phyloP scores from a whole-genome alignment of 2,888 invertebrate genomes.

The Plemyria rubiginata region DNA sequence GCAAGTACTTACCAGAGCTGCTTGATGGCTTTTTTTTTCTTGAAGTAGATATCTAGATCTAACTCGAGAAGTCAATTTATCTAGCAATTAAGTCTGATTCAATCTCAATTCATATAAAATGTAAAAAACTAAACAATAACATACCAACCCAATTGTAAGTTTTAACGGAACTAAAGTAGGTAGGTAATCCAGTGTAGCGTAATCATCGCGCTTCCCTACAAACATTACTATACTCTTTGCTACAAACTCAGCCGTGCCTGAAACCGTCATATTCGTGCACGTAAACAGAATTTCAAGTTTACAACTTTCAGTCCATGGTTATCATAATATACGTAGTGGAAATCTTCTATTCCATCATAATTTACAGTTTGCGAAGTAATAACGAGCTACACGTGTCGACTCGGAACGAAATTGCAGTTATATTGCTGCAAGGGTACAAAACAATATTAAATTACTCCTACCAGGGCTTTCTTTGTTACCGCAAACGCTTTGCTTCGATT shows the following conservation, averaged over 20 bases:
- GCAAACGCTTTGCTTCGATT: constrained; percentile 24
- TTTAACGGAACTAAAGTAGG: background rate
- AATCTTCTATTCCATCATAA: constrained; percentile 29
- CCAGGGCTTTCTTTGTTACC: constrained; percentile 34
- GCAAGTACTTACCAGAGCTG: too few species aligned
- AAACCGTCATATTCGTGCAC: constrained; percentile 1
- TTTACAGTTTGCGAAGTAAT: constrained; percentile 34
- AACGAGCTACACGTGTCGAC: constrained; percentile 35
- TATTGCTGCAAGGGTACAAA: constrained; percentile 31
- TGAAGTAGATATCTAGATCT: too few species aligned
- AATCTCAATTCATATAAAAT: background rate
- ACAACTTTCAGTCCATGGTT: constrained; percentile 4
- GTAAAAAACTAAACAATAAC: constrained; percentile 1
- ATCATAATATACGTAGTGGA: constrained; percentile 12
- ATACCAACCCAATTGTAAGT: background rate
- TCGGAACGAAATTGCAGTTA: constrained; percentile 33
- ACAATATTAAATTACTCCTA: constrained; percentile 30
- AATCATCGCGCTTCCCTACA: background rate
- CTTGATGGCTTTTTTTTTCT: too few species aligned
- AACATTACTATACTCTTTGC: too few species aligned
- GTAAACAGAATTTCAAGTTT: background rate
- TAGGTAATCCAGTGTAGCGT: constrained; percentile 3
- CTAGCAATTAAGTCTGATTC: too few species aligned
- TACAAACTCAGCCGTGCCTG: background rate
- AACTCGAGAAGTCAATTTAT: too few species aligned